Conservation (phyloP, 2,797 vertebrate genomes). For the Momotus momota region DNA sequence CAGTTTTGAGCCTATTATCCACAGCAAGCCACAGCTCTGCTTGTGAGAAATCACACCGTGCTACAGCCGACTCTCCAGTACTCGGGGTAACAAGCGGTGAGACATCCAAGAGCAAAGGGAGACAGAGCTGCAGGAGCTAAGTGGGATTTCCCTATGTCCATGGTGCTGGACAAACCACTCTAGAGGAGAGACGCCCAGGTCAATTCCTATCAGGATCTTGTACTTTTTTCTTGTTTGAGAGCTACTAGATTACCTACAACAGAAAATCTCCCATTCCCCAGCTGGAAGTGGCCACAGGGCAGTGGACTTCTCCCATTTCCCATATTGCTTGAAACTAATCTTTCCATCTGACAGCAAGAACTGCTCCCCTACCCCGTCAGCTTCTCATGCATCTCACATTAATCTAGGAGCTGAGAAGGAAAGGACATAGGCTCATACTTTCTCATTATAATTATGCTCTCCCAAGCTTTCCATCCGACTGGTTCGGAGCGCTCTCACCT, state of each 20-base stretch:
- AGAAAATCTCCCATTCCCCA: neutral
- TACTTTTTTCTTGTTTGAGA: neutral
- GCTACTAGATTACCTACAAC: neutral
- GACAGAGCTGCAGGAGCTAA: neutral
- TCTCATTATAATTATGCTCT: neutral
- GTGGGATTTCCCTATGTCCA: neutral
- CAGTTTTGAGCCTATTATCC: neutral
- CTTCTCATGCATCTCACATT: neutral
- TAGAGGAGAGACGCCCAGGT: neutral
- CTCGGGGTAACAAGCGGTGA: neutral
- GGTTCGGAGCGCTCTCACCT: constrained; percentile 80
- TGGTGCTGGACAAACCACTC: neutral
- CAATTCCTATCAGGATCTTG: neutral
- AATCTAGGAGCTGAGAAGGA: neutral
- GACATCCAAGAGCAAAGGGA: neutral
- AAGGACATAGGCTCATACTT: neutral
- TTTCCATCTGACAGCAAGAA: neutral
- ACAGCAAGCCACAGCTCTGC: neutral
- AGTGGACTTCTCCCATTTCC: neutral
- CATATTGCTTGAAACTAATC: neutral
- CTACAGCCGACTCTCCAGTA: neutral
- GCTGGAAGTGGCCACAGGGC: neutral
- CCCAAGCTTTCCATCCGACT: neutral
- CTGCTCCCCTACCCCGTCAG: neutral
- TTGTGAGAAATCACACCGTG: neutral